Evolutionary conservation across 2,888 invertebrate species (phyloP).

Genomic region (Marasmarcha lunaedactyla): DNA sequence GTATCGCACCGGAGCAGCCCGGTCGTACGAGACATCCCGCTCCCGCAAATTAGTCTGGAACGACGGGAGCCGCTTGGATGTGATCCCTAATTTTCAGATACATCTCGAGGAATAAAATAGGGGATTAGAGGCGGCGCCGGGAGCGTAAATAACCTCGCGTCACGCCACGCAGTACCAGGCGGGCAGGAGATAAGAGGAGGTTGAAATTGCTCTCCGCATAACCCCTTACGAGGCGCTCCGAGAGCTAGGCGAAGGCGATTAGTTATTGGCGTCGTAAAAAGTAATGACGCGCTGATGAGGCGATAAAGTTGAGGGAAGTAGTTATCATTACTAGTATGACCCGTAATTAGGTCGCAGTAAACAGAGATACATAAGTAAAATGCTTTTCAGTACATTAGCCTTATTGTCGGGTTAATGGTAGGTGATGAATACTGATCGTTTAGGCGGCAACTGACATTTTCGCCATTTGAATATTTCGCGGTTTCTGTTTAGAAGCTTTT

Average conservation of each 20-base stretch:
- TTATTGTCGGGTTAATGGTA: too few relatives aligned
- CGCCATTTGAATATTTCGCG: too few relatives aligned
- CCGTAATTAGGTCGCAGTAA: neutral
- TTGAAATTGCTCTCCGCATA: conserved; percentile 46
- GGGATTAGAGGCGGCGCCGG: conserved; percentile 59
- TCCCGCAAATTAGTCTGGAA: conserved; percentile 55
- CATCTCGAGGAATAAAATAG: conserved; percentile 66
- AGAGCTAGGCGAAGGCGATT: conserved; percentile 20
- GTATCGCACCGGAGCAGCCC: conserved; percentile 18
- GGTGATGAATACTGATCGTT: too few relatives aligned
- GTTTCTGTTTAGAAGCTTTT: too few relatives aligned
- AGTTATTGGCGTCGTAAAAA: conserved; percentile 1
- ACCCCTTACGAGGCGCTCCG: conserved; percentile 19
- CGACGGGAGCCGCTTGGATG: conserved; percentile 33
- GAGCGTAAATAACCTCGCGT: conserved; percentile 63
- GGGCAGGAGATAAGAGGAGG: conserved; percentile 46
- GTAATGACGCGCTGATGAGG: neutral
- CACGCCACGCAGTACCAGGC: conserved; percentile 40
- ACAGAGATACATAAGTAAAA: neutral
- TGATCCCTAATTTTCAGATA: conserved; percentile 71
- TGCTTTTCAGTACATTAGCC: too few relatives aligned
- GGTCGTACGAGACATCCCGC: conserved; percentile 16
- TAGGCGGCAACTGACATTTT: too few relatives aligned
- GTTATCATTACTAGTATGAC: neutral
- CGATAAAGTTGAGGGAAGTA: conserved; percentile 1